Evolutionary conservation across 1,140 invertebrate species (phyloP), one percentile per base, ranked within the genome.

Genomic region (Augochlora pura): DNA sequence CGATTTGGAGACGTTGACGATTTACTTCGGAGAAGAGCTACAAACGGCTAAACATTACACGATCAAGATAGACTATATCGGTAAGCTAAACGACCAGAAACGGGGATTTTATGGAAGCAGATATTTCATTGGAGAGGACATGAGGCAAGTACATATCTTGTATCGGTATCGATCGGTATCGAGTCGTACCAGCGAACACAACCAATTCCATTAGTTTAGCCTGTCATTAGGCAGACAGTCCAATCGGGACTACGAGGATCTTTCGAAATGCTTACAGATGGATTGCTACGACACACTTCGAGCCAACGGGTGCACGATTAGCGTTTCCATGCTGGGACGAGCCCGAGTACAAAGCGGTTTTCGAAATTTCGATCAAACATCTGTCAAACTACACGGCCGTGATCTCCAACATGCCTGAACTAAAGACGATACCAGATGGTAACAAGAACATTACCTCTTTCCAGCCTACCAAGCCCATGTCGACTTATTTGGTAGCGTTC

Each of bases 251-350:
- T n/a, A n/a, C n/a, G n/a, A n/a, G n/a, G n/a, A n/a, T n/a, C n/a
- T 18, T 52, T 12, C 42, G 42, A 18, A 52, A 52, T 54, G 12
- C n/a, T 84, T 82, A n/a, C 39, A 91, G 90, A 63, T 90, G 83
- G 75, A 87, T 94, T 4, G 94, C 90, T n/a, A 91, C 93, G 0
- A 96, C 96, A 0, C 96, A 96, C 74, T 96, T 96, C 87, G 95
- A 96, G 82, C 95, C 96, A 2, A 94, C 94, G 2, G 93, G 94
- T 67, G 96, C 96, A 0, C 91, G 96, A 39, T 91, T 92, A 60
- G 95, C 95, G 0, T 97, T 96, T 84, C 96, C 96, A 0, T 96
- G 96, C 84, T 96, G 95, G 89, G 96, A 97, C 87, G 96, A 97
- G 81, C 96, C 96, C 3, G 87, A 82, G 81, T 94, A 94, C 49